Evolutionary conservation across 1,140 invertebrate genomes (phyloP), one percentile per base, ranked within the genome.

Genomic region (Holcopasites calliopsidis): DNA sequence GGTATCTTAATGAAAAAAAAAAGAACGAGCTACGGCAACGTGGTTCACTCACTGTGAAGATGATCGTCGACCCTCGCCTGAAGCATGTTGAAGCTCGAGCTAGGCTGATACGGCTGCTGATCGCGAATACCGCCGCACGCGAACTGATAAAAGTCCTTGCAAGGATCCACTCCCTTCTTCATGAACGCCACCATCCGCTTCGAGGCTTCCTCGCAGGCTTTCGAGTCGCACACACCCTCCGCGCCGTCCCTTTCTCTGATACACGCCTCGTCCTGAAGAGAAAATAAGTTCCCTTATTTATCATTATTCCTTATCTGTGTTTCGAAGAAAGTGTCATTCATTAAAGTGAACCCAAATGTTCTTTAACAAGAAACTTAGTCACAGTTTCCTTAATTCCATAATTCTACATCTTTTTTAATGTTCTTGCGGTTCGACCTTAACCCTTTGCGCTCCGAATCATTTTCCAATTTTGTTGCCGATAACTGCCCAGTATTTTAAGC

Each of bases 101-200:
- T 86, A 10, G 85, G 85, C 58, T 84, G 85, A 85, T 79, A 89
- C 74, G 75, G 88, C 71, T 81, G 86, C 73, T 82, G 80, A 82
- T 88, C 80, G 80, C 88, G 84, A 85, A 92, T 93, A n/a, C 90
- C 87, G 10, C 94, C 95, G 83, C 95, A 95, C 21, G 94, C 93
- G 83, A 94, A 95, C 86, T 93, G 92, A 87, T 95, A 95, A 88
- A 95, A 95, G 90, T 95, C 94, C 35, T 93, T 90, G 87, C 94
- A 95, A 7, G 94, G 94, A 87, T 93, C 92, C 10, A 88, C 78
- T 38, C 87, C 86, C 68, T 88, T 89, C 31, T 89, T 89, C 86
- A 92, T 86, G 21, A 91, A 90, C 49, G 90, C 85, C 28, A 91
- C 80, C 44, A 92, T 89, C 28, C 90, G 84, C 13, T 82, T 86